Percentiles rank a stretch among this genome's conserved stretches.
phyloP scores from a whole-genome alignment of 30 jellyfish, hydroid and myxozoan genomes.

The Chrysaora quinquecirrha region DNA sequence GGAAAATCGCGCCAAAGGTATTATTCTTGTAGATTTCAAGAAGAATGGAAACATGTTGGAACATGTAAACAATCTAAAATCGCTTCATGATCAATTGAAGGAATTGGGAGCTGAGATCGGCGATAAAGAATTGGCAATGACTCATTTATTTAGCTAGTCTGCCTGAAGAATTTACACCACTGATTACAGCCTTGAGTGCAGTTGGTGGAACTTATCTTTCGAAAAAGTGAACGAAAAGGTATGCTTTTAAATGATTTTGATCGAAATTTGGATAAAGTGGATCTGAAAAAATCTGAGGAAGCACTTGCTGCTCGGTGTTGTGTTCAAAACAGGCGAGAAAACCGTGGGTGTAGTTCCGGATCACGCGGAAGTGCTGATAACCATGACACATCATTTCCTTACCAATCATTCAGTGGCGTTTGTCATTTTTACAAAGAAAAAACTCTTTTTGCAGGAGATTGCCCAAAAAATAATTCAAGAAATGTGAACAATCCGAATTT shows the following conservation, averaged over 20 bases:
- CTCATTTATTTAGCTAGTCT: conserved; percentile 37
- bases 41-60: neutral
- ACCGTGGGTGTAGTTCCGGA: neutral
- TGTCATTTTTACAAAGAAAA: neutral
- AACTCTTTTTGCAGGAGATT: neutral
- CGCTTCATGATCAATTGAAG: conserved; percentile 40
- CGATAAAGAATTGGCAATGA: conserved; percentile 45
- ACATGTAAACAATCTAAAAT: conserved; percentile 5
- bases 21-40: conserved; percentile 28
- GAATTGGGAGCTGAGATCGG: conserved; percentile 24
- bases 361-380: neutral
- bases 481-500: neutral
- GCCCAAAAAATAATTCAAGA: neutral
- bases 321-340: conserved; percentile 12
- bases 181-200: conserved; percentile 67
- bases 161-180: conserved; percentile 48
- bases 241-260: conserved; percentile 26
- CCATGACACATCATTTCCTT: too few species aligned
- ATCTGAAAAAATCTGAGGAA: neutral
- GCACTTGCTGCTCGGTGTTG: conserved; percentile 22
- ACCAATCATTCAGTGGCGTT: neutral
- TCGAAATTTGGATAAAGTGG: conserved; percentile 13
- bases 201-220: conserved; percentile 43
- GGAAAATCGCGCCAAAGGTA: conserved; percentile 33
- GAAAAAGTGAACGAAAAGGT: conserved; percentile 44